Conservation (phyloP, 2,797 vertebrate species). For the Thunnus albacares region DNA sequence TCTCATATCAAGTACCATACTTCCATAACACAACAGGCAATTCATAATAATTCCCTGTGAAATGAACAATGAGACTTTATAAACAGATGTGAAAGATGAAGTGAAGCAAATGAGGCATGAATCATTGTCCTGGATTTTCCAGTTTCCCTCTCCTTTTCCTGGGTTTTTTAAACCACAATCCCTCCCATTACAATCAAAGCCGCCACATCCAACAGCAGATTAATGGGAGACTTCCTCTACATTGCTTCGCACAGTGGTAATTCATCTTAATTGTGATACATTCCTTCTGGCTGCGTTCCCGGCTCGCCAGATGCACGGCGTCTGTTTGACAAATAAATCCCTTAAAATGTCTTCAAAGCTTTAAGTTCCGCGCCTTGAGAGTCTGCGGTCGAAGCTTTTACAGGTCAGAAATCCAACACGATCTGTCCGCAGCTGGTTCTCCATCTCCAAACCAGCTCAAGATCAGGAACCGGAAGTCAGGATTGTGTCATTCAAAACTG, state of each 20-base stretch:
- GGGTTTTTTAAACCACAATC: constrained; percentile 50
- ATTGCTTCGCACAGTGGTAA: constrained; percentile 58
- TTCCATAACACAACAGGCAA: constrained; percentile 67
- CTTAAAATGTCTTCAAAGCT: constrained; percentile 67
- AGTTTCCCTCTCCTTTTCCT: constrained; percentile 50
- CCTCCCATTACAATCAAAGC: constrained; percentile 67
- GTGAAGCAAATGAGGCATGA: constrained; percentile 54
- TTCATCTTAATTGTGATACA: constrained; percentile 79
- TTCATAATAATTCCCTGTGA: constrained; percentile 49
- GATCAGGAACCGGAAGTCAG: neutral
- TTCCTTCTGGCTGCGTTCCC: constrained; percentile 74
- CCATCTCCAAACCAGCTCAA: neutral
- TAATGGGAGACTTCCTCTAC: constrained; percentile 78
- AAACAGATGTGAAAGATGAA: constrained; percentile 50
- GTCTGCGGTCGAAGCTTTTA: constrained; percentile 35
- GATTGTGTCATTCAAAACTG: neutral
- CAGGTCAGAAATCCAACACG: constrained; percentile 32
- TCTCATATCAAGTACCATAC: constrained; percentile 85
- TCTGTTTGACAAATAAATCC: constrained; percentile 70
- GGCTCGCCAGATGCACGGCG: constrained; percentile 68
- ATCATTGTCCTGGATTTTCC: constrained; percentile 62
- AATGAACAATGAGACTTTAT: constrained; percentile 38
- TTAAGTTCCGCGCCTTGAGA: constrained; percentile 34
- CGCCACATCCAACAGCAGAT: constrained; percentile 67
- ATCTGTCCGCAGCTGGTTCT: constrained; percentile 55